Conservation (phyloP, 2,888 invertebrate species). For the Caenorhabditis angaria region DNA sequence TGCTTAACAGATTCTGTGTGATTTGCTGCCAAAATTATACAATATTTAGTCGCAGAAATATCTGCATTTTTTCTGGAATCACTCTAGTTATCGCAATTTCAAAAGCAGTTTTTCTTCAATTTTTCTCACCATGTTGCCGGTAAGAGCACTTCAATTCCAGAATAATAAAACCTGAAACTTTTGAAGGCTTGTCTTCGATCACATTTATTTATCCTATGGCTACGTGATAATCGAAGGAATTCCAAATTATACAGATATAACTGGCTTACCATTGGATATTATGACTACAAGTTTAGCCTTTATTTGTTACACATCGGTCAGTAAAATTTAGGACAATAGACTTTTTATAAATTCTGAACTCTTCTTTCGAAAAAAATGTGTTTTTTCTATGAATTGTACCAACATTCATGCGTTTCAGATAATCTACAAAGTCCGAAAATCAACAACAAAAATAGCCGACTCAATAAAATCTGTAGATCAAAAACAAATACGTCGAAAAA, state of each 20-base stretch:
- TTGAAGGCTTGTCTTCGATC: slow-evolving; percentile 44
- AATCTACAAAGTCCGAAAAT: no score
- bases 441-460: no score
- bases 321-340: no score
- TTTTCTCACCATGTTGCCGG: slow-evolving; percentile 47
- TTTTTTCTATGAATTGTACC: no score
- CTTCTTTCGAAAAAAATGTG: no score
- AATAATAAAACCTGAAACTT: no score
- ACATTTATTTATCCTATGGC: slow-evolving; percentile 44
- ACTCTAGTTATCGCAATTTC: no score
- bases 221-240: slow-evolving; percentile 27
- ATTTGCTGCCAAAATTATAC: slow-evolving; percentile 29
- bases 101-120: no score
- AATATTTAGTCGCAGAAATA: slow-evolving; percentile 15
- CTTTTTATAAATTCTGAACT: no score
- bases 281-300: slow-evolving; percentile 30
- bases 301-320: slow-evolving; percentile 30
- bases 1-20: slow-evolving; percentile 39
- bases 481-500: no score
- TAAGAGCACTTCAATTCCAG: slow-evolving; percentile 10
- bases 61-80: slow-evolving; percentile 15
- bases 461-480: no score
- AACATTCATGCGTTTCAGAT: no score
- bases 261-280: slow-evolving; percentile 48
- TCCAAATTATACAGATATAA: slow-evolving; percentile 46